Conservation (phyloP, 2,797 vertebrate species). For the Chloroceryle amazona region DNA sequence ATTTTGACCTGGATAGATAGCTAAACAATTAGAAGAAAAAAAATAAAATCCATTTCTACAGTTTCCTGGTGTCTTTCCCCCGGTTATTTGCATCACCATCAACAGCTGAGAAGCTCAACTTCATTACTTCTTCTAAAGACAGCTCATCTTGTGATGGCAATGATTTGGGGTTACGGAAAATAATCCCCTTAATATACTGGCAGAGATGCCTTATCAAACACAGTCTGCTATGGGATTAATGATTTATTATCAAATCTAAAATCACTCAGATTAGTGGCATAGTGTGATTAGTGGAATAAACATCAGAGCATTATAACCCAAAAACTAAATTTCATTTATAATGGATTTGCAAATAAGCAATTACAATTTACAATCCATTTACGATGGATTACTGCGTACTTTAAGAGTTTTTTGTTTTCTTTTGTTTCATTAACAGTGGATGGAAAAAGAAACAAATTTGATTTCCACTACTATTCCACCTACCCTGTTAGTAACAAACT, state of each 20-base stretch:
- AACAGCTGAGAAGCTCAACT: background rate
- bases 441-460: background rate
- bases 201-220: background rate
- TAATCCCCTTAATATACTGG: conserved; percentile 21
- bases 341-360: conserved; percentile 34
- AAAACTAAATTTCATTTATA: conserved; percentile 2
- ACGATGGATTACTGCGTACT: background rate
- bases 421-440: background rate
- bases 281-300: conserved; percentile 37
- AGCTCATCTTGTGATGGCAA: background rate
- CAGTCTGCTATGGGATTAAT: background rate
- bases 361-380: conserved; percentile 34
- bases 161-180: background rate
- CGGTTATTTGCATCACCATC: background rate
- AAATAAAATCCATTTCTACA: background rate
- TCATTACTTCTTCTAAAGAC: background rate
- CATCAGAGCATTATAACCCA: background rate
- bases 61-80: background rate
- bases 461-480: background rate
- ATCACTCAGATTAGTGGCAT: background rate
- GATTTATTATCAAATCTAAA: conserved; percentile 31
- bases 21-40: background rate
- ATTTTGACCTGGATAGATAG: background rate
- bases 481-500: background rate
- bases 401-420: background rate